Evolutionary conservation across 2,888 invertebrate genomes (phyloP).

Genomic region (Rosalia funebris): DNA sequence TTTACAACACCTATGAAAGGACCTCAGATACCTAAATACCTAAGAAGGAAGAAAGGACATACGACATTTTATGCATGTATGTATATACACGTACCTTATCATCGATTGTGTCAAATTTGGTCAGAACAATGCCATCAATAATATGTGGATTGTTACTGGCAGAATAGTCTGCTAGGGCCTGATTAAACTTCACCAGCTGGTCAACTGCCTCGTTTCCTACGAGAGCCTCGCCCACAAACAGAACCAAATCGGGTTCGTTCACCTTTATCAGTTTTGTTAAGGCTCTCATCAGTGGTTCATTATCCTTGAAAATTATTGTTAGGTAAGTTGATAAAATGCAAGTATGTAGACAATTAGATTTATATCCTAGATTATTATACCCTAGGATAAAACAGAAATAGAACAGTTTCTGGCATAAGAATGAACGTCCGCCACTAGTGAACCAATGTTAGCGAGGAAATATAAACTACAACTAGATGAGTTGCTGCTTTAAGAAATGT

Average conservation of each 20-base stretch:
- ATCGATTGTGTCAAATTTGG: conserved; percentile 99
- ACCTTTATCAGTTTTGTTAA: conserved; percentile 96
- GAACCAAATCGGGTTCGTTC: conserved; percentile 95
- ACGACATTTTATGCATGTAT: not conserved
- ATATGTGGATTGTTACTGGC: conserved; percentile 83
- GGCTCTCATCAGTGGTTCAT: conserved; percentile 98
- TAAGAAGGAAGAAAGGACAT: not conserved
- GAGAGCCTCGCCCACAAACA: conserved; percentile 99
- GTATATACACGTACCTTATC: conserved; percentile 77
- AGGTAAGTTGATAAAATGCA: no score
- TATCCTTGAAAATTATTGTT: conserved; percentile 78
- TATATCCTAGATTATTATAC: no score
- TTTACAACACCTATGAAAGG: no score
- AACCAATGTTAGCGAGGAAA: no score
- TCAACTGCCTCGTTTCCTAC: conserved; percentile 99
- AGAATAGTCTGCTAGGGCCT: conserved; percentile 93
- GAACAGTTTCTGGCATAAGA: no score
- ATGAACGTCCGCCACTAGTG: no score
- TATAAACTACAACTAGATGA: no score
- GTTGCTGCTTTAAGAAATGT: no score
- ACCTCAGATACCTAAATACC: no score
- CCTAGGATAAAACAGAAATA: no score
- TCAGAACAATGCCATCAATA: conserved; percentile 98
- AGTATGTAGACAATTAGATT: no score
- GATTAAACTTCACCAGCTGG: conserved; percentile 98